A percentile compares a stretch with the other conserved stretches of the same genome.
These are phyloP conservation scores for Cetonia aurata DNA, from an alignment of 2,888 invertebrate species.

Conservation along the genomic window DNA sequence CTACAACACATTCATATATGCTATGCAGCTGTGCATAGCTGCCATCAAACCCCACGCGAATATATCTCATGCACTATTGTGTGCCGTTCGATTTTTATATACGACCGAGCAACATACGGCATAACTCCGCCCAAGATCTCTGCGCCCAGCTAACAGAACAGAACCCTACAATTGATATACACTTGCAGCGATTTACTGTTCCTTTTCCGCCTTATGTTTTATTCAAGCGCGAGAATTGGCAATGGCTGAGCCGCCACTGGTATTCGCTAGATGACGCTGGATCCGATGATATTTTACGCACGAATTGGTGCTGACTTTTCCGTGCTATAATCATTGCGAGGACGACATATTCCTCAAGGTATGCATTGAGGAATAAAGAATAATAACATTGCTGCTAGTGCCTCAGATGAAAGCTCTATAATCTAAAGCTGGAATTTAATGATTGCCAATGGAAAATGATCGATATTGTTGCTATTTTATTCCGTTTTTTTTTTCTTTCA, in stretches of 20 bases:
- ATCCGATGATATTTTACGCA: neutral
- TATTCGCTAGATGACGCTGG: conserved; percentile 2
- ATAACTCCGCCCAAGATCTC: conserved; percentile 14
- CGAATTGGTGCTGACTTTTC: neutral
- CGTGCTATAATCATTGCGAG: too few species aligned
- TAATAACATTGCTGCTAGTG: too few species aligned
- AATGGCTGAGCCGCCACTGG: conserved; percentile 8
- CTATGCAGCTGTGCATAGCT: neutral
- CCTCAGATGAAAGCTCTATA: too few species aligned
- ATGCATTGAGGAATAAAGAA: too few species aligned
- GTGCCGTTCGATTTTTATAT: conserved; percentile 32
- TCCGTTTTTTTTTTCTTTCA: neutral
- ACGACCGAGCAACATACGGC: conserved; percentile 27
- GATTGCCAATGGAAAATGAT: too few species aligned
- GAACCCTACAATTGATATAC: conserved; percentile 38
- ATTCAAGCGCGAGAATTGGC: conserved; percentile 36
- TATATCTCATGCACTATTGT: conserved; percentile 38
- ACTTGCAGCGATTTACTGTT: conserved; percentile 40
- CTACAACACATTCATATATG: neutral
- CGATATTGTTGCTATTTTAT: too few species aligned
- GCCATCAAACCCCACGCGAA: conserved; percentile 5
- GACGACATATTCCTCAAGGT: too few species aligned
- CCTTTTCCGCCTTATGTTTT: conserved; percentile 40
- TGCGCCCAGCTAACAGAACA: neutral
- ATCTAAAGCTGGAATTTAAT: too few species aligned